phyloP scores from a whole-genome alignment of 1,140 invertebrate genomes.

The Drosophila lacertosa region DNA sequence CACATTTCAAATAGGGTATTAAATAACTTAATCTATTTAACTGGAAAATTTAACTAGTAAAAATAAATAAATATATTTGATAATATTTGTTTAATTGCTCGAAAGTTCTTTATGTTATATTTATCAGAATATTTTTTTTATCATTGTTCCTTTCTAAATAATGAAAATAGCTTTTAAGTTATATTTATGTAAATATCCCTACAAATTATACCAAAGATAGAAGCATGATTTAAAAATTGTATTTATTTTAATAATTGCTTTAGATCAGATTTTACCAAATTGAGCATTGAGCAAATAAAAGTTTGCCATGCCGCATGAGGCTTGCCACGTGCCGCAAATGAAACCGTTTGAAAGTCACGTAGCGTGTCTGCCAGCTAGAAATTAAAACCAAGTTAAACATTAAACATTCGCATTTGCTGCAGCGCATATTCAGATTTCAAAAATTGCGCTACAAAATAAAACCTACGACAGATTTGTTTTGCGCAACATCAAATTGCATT shows the following conservation, averaged over 20 bases:
- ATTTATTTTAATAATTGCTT: neutral
- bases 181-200: too few species aligned
- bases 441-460: neutral
- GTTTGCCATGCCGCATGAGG: slow-evolving; percentile 18
- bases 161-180: neutral
- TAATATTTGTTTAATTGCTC: too few species aligned
- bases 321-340: slow-evolving; percentile 50
- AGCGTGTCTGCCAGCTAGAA: slow-evolving; percentile 35
- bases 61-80: too few species aligned
- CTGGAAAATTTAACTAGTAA: neutral
- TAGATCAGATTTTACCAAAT: slow-evolving; percentile 5
- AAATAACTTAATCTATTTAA: too few species aligned
- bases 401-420: slow-evolving; percentile 29
- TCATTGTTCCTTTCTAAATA: neutral
- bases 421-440: neutral
- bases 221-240: too few species aligned
- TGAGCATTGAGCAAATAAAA: slow-evolving; percentile 29
- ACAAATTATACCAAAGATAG: too few species aligned
- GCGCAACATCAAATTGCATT: slow-evolving; percentile 4
- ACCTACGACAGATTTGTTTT: neutral
- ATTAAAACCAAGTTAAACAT: slow-evolving; percentile 43
- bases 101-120: too few species aligned
- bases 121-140: too few species aligned
- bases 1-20: too few species aligned
- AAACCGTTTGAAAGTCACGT: slow-evolving; percentile 60